Conservation (phyloP, 2,888 invertebrate genomes). For the Xanthostigma xanthostigma region DNA sequence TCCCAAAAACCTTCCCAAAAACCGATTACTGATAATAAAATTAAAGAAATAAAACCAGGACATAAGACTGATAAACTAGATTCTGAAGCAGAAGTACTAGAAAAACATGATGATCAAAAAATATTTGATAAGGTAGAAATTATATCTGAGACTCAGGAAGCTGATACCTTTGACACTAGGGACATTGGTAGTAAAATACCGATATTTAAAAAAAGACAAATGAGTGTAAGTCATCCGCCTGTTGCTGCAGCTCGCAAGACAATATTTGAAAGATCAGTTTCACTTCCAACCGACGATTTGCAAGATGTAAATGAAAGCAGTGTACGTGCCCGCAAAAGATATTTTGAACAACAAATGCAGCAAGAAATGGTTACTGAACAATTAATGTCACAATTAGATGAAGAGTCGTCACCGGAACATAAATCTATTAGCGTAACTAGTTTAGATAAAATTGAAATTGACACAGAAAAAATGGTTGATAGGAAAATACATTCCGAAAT, state of each 20-base stretch:
- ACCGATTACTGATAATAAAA: no score
- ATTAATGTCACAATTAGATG: constrained; percentile 31
- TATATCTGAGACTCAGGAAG: constrained; percentile 26
- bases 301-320: constrained; percentile 37
- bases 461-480: no score
- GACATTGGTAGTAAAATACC: constrained; percentile 30
- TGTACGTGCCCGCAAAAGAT: constrained; percentile 38
- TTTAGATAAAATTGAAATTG: background rate
- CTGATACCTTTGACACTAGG: constrained; percentile 21
- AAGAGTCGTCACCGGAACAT: constrained; percentile 31
- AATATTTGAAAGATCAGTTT: constrained; percentile 32
- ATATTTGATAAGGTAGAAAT: no score
- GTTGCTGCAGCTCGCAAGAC: constrained; percentile 21
- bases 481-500: no score
- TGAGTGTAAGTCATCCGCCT: constrained; percentile 27
- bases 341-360: constrained; percentile 43
- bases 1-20: background rate
- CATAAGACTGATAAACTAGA: constrained; percentile 26
- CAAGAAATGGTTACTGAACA: constrained; percentile 40
- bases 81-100: constrained; percentile 22
- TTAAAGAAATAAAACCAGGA: constrained; percentile 9
- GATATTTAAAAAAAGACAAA: constrained; percentile 27
- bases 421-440: constrained; percentile 22
- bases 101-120: constrained; percentile 14
- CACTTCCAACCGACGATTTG: constrained; percentile 32